Percentiles rank a stretch among this genome's conserved stretches.
These are phyloP conservation scores for Nematopogon swammerdamellus DNA, from an alignment of 2,888 invertebrate species.

Conservation along the genomic window DNA sequence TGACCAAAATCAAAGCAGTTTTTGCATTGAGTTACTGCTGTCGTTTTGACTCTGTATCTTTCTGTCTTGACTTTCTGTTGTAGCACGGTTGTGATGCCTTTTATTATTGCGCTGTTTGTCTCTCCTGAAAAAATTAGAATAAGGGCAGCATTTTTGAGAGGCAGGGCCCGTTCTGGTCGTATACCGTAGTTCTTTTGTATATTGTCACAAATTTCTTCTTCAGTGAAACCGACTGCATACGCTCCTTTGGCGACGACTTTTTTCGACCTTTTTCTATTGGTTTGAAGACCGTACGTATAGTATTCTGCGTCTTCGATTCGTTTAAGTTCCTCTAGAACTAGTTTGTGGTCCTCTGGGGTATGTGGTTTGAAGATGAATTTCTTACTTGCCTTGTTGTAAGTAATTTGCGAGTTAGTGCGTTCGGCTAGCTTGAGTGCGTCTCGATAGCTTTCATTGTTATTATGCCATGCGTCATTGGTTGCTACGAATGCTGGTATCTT, in stretches of 20 bases:
- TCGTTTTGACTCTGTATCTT: not conserved
- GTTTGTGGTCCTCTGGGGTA: too few species aligned
- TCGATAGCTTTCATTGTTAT: too few species aligned
- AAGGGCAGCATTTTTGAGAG: not conserved
- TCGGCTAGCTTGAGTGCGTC: too few species aligned
- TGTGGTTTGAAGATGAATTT: too few species aligned
- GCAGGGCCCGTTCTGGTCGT: not conserved
- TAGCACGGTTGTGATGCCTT: not conserved
- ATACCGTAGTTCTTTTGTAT: not conserved
- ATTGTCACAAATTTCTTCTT: not conserved
- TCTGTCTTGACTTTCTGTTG: not conserved
- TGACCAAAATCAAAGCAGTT: not conserved
- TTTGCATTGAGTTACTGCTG: constrained; percentile 1
- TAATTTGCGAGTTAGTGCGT: too few species aligned
- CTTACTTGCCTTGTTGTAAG: too few species aligned
- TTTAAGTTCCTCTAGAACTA: not conserved
- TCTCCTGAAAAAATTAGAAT: not conserved
- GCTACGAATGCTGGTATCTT: too few species aligned
- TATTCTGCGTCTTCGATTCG: not conserved
- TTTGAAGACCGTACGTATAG: not conserved
- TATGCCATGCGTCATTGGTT: too few species aligned
- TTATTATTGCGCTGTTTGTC: not conserved
- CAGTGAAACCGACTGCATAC: not conserved
- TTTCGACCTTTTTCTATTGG: not conserved
- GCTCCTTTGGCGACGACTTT: not conserved